These are phyloP conservation scores for Xanthia togata DNA, from an alignment of 2,888 invertebrate genomes.

Conservation along the genomic window DNA sequence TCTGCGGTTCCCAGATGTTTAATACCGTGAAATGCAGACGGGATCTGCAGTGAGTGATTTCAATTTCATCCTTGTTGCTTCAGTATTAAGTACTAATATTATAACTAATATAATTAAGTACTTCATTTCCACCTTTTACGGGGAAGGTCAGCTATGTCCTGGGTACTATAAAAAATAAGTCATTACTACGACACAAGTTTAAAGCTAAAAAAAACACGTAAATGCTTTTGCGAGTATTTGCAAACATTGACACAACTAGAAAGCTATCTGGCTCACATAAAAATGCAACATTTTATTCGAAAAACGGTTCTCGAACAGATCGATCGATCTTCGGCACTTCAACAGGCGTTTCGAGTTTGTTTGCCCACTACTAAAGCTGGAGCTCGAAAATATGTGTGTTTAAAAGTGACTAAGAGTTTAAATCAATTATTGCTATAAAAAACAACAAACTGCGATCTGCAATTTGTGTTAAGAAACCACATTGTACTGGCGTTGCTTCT, in stretches of 20 bases:
- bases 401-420: not conserved
- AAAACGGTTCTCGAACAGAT: conserved; percentile 32
- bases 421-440: not conserved
- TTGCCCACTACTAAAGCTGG: conserved; percentile 26
- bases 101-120: no score
- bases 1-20: no score
- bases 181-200: conserved; percentile 44
- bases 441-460: not conserved
- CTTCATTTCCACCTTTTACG: no score
- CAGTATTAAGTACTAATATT: no score
- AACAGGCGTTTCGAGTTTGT: conserved; percentile 50
- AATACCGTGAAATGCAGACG: no score
- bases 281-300: conserved; percentile 63
- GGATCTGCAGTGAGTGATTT: no score
- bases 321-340: conserved; percentile 51
- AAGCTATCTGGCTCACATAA: conserved; percentile 46
- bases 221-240: conserved; percentile 53
- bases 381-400: conserved; percentile 54
- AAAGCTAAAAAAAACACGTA: conserved; percentile 57
- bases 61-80: no score
- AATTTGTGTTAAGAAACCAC: not conserved
- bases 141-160: no score
- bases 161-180: conserved; percentile 3
- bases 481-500: not conserved
- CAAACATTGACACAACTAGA: conserved; percentile 64